Base-by-base conservation (phyloP, 2,888 invertebrate genomes). In the Drosophila antonietae region DNA sequence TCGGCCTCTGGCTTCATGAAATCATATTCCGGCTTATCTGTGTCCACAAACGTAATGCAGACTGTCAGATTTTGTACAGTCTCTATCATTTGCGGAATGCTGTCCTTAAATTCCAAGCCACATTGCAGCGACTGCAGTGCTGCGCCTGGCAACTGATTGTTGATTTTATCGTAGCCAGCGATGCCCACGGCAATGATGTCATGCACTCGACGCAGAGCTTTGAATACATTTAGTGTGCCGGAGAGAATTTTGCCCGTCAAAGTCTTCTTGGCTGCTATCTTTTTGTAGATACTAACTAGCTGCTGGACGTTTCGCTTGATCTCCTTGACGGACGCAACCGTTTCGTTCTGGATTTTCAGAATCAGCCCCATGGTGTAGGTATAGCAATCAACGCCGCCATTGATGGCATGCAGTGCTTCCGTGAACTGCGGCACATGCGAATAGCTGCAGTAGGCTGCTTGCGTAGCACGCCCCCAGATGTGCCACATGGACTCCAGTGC, bases 361-460 rank as follows among this genome's bases (percentile, higher is more conserved):
- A 91, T 58, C 5, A 91, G 41, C 1, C 65, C 64, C 66, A 80
- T 83, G n/a, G 89, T 81, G 35, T 80, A 78, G n/a, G 49, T 70
- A 55, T 91, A 91, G 60, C 91, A 91, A 15, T 89, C 90, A 0
- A 84, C 80, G 35, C 91, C 91, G 7, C 79, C 89, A 39, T 87
- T 86, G 14, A 91, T 68, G 44, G 82, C 66, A 20, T 90, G 80
- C 28, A 91, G 53, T 3, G 90, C 88, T n/a, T 71, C 76, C 28
- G 76, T 90, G 31, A 91, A 69, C 52, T 90, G 84, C 0, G 91
- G 91, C 1, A 91, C 80, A 39, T 88, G 80, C 0, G 90, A 89
- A 52, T 91, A 91, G 37, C 86, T 83, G 66, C 91, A 91, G 49
- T 91, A 91, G 49, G 91, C 90, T 4, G 90, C 83, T 23, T 83